A percentile compares a stretch with the other conserved stretches of the same genome.
Evolutionary conservation across 2,113 vertebrate genomes (phyloP).

Genomic region (Lipophrys pholis): DNA sequence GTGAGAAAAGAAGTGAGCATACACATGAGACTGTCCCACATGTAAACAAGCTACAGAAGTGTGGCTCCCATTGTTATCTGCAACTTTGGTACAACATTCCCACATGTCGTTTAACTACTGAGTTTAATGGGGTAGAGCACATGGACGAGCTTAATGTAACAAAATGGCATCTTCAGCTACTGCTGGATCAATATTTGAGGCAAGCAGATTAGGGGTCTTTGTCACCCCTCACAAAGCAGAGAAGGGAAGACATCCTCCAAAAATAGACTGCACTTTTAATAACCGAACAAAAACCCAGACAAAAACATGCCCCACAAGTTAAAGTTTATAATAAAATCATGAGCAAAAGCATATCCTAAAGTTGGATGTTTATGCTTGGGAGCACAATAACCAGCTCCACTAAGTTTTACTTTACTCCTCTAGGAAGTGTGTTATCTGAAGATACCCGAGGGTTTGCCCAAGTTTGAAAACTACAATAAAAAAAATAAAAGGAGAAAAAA

Average conservation of each 20-base stretch:
- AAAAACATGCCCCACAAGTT: not conserved
- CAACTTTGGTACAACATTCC: constrained; percentile 38
- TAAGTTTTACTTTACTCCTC: not conserved
- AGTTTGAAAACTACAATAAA: not conserved
- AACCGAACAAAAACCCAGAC: constrained; percentile 25
- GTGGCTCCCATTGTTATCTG: constrained; percentile 37
- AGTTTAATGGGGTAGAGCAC: constrained; percentile 42
- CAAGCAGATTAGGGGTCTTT: constrained; percentile 72
- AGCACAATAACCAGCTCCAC: not conserved
- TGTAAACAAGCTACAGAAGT: constrained; percentile 33
- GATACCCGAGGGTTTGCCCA: too few relatives aligned
- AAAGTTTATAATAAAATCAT: not conserved
- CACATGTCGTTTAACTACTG: constrained; percentile 13
- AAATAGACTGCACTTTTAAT: constrained; percentile 43
- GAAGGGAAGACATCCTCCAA: constrained; percentile 58
- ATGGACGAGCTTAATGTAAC: constrained; percentile 65
- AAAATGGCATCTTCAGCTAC: constrained; percentile 80
- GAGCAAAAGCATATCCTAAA: not conserved
- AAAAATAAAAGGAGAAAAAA: not conserved
- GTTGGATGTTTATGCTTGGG: not conserved
- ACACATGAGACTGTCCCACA: constrained; percentile 37
- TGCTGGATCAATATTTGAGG: constrained; percentile 79
- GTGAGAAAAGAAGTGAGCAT: constrained; percentile 48
- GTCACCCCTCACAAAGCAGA: constrained; percentile 71
- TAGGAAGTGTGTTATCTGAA: not conserved